Base-by-base conservation (phyloP, 2,888 invertebrate genomes). In the Ectemnius cavifrons region DNA sequence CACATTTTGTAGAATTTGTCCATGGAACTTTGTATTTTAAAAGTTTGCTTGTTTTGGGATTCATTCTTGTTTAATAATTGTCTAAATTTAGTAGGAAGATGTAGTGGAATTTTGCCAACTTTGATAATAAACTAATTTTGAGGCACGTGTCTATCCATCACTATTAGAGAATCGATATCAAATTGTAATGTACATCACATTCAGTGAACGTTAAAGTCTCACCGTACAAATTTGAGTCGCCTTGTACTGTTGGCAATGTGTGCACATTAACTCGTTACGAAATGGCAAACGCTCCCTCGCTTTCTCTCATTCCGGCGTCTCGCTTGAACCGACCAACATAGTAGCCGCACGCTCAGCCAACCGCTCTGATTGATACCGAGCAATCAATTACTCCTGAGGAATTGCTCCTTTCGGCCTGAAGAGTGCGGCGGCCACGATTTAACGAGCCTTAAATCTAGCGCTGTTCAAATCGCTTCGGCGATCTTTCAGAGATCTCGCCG, bases 221-320 rank as follows among this genome's bases (percentile, higher is more conserved):
- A 37, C 8, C 37, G 37, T 37, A 37, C 8, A 37, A 8, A 2
- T 37, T 37, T 37, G 8, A 11, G 8, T 37, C 37, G 37, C 8
- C 11, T 11, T 11, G 37, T 37, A 37, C 37, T 37, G 37, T 52
- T 13, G 14, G 52, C 13, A 16, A 52, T 14, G 16, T 14, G 52
- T 77, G 76, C 75, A 72, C 76, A 76, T 76, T 77, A 73, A 61
- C 45, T 59, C 60, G 75, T 68, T 75, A 76, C 76, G 67, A 76
- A 77, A 77, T 73, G 76, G 66, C 69, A 69, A 46, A 56, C 67
- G 64, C 71, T 72, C 71, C 67, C 74, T 5, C 52, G 52, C 52
- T 52, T 16, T 52, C 52, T 52, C 52, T 5, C 16, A 52, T 52
- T 52, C 52, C 4, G 16, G 1, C 52, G 37, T 37, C 52, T 52